Evolutionary conservation across 1,140 invertebrate genomes (phyloP).

Genomic region (Tetragonula clypearis): DNA sequence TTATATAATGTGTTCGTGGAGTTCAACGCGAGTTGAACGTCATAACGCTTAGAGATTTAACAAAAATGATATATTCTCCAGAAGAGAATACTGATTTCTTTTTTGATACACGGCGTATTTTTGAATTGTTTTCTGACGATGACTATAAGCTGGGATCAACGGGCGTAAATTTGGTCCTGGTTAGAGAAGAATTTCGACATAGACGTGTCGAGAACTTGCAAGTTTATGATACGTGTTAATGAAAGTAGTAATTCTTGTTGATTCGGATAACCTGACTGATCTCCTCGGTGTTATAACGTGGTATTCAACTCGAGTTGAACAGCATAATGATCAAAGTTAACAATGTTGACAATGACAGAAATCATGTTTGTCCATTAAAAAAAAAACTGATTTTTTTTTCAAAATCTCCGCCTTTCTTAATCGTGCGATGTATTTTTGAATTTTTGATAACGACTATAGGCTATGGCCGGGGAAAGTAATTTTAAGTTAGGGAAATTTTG

Average conservation of each 20-base stretch:
- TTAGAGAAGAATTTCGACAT: no score
- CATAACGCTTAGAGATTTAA: no score
- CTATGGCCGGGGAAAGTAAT: background rate
- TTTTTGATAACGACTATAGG: background rate
- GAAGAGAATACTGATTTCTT: background rate
- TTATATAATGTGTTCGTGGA: no score
- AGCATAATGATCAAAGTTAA: no score
- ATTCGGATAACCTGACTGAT: background rate
- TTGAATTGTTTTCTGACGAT: no score
- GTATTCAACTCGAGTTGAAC: background rate
- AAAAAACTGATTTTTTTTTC: no score
- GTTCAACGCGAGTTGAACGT: no score
- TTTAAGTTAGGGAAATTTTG: background rate
- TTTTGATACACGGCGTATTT: background rate
- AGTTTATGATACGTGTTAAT: background rate
- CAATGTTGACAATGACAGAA: background rate
- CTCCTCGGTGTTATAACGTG: background rate
- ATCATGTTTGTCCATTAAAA: no score
- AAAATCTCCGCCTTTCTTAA: background rate
- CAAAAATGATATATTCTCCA: no score
- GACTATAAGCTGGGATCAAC: no score
- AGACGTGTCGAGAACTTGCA: background rate
- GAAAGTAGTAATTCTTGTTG: background rate
- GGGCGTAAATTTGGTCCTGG: no score
- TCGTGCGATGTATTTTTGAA: background rate